Conservation (phyloP, 2,888 invertebrate genomes). For the Drosophila siamana region DNA sequence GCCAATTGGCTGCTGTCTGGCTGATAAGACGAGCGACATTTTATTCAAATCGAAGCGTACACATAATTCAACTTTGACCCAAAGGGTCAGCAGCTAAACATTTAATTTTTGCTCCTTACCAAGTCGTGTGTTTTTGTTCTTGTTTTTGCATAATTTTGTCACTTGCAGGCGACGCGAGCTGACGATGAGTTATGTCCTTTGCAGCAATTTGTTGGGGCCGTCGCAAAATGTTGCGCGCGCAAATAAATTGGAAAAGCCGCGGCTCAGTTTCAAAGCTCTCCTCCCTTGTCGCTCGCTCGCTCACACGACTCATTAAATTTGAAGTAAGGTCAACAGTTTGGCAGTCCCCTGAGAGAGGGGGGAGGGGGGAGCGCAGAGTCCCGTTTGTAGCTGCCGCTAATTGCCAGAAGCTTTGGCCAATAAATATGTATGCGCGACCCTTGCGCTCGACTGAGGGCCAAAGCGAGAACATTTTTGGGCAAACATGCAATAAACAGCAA, state of each 20-base stretch:
- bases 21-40: slow-evolving; percentile 33
- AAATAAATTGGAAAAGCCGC: slow-evolving; percentile 49
- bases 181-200: slow-evolving; percentile 46
- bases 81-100: slow-evolving; percentile 35
- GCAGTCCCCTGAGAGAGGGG: too few species aligned
- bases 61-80: slow-evolving; percentile 25
- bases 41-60: slow-evolving; percentile 40
- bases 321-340: slow-evolving; percentile 64
- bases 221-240: slow-evolving; percentile 3
- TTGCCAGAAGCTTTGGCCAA: slow-evolving; percentile 59
- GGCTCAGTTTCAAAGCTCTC: slow-evolving; percentile 42
- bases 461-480: slow-evolving; percentile 64
- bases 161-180: slow-evolving; percentile 29
- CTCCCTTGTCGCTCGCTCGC: too few species aligned
- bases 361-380: neutral
- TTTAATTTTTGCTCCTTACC: slow-evolving; percentile 37
- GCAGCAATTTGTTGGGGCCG: slow-evolving; percentile 45
- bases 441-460: slow-evolving; percentile 59
- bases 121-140: neutral
- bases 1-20: slow-evolving; percentile 14
- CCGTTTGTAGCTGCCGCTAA: slow-evolving; percentile 50
- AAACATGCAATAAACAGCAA: slow-evolving; percentile 42
- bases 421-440: slow-evolving; percentile 43
- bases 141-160: slow-evolving; percentile 52
- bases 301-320: slow-evolving; percentile 63